These are phyloP conservation scores for Sinohyriopsis cumingii DNA, from an alignment of 2,888 invertebrate species.

Conservation along the genomic window DNA sequence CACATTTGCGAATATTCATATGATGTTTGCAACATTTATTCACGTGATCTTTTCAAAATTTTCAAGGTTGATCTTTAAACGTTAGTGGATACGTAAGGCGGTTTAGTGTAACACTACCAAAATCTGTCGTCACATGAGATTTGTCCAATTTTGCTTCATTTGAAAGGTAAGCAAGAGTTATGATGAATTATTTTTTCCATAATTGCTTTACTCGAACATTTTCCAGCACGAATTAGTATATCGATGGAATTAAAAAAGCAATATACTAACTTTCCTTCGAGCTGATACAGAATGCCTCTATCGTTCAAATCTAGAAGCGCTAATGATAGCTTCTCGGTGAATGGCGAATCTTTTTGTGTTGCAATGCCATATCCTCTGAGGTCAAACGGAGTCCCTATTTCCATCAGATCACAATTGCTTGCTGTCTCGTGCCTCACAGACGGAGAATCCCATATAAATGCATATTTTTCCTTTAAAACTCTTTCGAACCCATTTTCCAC, in stretches of 20 bases:
- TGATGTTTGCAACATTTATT: no score
- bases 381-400: constrained; percentile 64
- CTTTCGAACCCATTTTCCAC: constrained; percentile 57
- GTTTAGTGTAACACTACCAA: no score
- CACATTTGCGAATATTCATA: no score
- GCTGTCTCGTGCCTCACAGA: constrained; percentile 59
- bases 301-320: constrained; percentile 60
- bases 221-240: neutral
- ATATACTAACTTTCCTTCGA: constrained; percentile 62
- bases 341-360: constrained; percentile 53
- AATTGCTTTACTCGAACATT: neutral
- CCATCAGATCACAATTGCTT: constrained; percentile 60
- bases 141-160: no score
- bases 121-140: no score
- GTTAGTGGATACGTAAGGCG: no score
- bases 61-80: no score
- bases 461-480: constrained; percentile 59
- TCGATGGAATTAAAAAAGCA: no score
- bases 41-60: no score
- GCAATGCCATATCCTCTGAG: constrained; percentile 65
- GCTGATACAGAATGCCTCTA: constrained; percentile 54
- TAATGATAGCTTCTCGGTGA: constrained; percentile 55
- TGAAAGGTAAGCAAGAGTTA: no score
- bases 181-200: no score
- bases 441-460: constrained; percentile 68